Conservation (phyloP, 2,113 vertebrate species). For the Silurus asotus region DNA sequence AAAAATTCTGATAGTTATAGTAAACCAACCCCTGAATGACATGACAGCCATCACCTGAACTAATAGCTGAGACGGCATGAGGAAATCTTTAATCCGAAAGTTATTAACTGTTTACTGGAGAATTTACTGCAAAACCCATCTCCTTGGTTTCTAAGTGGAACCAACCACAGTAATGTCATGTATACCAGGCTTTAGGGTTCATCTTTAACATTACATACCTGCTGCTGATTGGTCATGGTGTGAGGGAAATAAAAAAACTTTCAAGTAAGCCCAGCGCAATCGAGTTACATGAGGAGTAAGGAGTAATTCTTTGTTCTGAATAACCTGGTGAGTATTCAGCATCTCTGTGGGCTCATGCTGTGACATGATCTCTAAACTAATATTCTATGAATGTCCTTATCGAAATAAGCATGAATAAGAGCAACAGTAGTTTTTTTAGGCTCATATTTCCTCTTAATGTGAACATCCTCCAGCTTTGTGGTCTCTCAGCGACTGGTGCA, state of each 20-base stretch:
- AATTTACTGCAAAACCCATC: too few species aligned
- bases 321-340: neutral
- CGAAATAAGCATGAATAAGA: neutral
- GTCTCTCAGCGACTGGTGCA: neutral
- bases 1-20: neutral
- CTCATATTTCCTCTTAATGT: neutral
- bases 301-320: neutral
- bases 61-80: neutral
- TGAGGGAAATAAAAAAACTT: neutral
- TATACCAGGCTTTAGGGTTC: too few species aligned
- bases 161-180: too few species aligned
- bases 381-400: neutral
- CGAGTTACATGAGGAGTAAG: neutral
- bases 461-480: neutral
- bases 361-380: neutral
- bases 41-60: neutral
- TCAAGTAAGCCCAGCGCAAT: neutral
- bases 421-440: neutral
- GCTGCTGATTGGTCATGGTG: neutral
- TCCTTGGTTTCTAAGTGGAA: too few species aligned
- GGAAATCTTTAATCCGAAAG: too few species aligned
- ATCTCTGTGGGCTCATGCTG: neutral
- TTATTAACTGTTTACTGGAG: too few species aligned
- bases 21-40: neutral
- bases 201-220: neutral